Base-by-base conservation (phyloP, 2,888 invertebrate genomes). In the Cyclophora punctaria region DNA sequence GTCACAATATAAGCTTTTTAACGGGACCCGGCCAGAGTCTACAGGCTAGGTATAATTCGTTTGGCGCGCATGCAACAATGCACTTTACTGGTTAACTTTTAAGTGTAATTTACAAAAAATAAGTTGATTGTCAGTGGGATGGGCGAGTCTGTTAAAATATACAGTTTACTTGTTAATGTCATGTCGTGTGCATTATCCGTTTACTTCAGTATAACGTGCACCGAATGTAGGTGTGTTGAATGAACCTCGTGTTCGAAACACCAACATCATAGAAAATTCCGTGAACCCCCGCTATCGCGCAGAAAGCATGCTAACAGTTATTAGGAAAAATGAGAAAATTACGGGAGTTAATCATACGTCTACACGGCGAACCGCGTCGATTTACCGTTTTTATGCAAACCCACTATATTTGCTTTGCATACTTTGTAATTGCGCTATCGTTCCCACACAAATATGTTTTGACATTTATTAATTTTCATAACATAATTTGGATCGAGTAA, bases 311-410 rank as follows among this genome's bases (percentile, higher is more conserved):
- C 71, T 59, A 68, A 61, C 63, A 57, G 64, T 67, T 67, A 71
- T 69, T 67, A 66, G 57, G 56, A 62, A 70, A 73, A 72, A 69
- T 64, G 60, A 52, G 67, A 67, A 72, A 75, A 71, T 72, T 71
- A 64, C 67, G 54, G 51, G 54, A 57, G 57, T 62, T 78, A 77
- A 77, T 73, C 67, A 73, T 67, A 75, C 71, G 72, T 71, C 66
- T 73, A 62, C 67, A 63, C 65, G 71, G 70, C 63, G 60, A 60
- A 65, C 57, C 52, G 58, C 59, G 63, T 66, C 63, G 56, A 61
- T 65, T 65, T 63, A 63, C 53, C 20, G 51, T 57, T 58, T 49
- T 49, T 49, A 44, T 51, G 49, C 52, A 42, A 48, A 50, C 47
- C 37, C 4, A 48, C 45, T 47, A 46, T 44, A 33, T 44, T 4